Evolutionary conservation across 2,113 vertebrate species (phyloP).

Genomic region (Cnemophilus loriae): DNA sequence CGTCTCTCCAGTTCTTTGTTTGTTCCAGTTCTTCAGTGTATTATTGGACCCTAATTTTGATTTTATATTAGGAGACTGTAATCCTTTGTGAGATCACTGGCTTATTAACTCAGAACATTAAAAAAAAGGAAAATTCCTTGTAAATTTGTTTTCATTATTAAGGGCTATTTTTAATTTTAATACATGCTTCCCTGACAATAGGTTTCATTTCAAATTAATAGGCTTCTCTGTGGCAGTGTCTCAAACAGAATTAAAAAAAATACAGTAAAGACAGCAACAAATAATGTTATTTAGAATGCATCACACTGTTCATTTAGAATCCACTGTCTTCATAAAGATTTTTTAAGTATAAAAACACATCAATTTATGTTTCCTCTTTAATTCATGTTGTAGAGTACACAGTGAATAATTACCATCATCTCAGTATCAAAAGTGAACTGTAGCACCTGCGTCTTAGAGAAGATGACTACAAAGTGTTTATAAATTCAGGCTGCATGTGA

Average conservation of each 20-base stretch:
- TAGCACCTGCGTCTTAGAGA: background rate
- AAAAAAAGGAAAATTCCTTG: background rate
- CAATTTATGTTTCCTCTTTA: background rate
- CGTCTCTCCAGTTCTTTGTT: background rate
- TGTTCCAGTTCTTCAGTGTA: background rate
- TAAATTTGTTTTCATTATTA: conserved; percentile 22
- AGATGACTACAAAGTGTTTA: background rate
- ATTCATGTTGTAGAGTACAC: background rate
- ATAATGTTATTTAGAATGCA: background rate
- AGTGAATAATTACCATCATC: background rate
- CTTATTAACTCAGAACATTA: conserved; percentile 10
- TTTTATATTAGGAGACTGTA: conserved; percentile 2
- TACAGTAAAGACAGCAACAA: background rate
- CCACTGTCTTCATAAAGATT: background rate
- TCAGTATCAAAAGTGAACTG: background rate
- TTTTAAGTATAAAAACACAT: background rate
- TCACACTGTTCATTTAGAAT: background rate
- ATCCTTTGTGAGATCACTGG: background rate
- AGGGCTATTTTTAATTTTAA: conserved; percentile 25
- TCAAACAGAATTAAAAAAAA: background rate
- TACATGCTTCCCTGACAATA: background rate
- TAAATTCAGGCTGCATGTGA: background rate
- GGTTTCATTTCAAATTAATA: conserved; percentile 14
- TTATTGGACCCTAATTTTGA: conserved; percentile 22
- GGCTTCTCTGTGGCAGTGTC: background rate